A percentile compares a stretch with the other conserved stretches of the same genome.
Conservation (phyloP, 2,113 vertebrate genomes). For the Nipponia nippon region DNA sequence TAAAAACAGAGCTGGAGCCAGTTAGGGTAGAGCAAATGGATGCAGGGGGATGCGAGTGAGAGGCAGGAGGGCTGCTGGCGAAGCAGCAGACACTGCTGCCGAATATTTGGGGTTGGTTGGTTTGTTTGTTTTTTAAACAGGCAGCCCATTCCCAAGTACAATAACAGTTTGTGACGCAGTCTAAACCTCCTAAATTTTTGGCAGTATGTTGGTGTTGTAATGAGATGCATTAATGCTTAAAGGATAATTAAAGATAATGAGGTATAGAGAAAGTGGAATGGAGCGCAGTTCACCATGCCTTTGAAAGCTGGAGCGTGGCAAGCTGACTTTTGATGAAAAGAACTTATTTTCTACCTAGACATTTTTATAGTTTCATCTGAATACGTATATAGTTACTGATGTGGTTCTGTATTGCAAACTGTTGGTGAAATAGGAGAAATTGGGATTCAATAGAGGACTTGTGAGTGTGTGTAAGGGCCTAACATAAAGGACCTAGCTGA, state of each 20-base stretch:
- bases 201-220: not conserved
- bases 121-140: not conserved
- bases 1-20: not conserved
- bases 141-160: not conserved
- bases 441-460: not conserved
- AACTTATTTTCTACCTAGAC: not conserved
- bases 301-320: not conserved
- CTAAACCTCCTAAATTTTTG: not conserved
- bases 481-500: not conserved
- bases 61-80: not conserved
- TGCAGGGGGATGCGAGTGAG: not conserved
- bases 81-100: not conserved
- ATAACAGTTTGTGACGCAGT: not conserved
- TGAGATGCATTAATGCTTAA: not conserved
- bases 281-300: not conserved
- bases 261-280: not conserved
- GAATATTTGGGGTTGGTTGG: not conserved
- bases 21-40: not conserved
- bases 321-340: not conserved
- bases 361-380: not conserved
- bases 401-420: not conserved
- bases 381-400: not conserved
- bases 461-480: not conserved
- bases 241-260: conserved; percentile 14
- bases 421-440: not conserved